phyloP scores from a whole-genome alignment of 2,888 invertebrate species.

The Lepidochrysops patricia region DNA sequence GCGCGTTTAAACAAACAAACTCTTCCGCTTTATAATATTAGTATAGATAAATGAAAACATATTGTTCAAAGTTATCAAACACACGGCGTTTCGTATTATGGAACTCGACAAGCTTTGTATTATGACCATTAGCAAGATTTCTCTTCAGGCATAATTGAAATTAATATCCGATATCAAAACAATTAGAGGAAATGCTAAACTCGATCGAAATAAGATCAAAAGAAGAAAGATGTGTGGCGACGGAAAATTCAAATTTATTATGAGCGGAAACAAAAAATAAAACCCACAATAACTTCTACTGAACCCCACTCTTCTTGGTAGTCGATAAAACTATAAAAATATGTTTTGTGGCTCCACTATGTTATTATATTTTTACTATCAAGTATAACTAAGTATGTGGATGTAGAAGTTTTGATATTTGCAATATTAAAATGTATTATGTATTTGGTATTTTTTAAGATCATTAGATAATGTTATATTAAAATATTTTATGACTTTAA shows the following conservation, averaged over 20 bases:
- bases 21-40: too few relatives aligned
- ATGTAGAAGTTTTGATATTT: constrained; percentile 38
- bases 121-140: constrained; percentile 3
- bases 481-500: too few relatives aligned
- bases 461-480: too few relatives aligned
- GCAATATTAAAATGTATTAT: background rate
- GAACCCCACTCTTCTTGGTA: constrained; percentile 52
- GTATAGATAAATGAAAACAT: too few relatives aligned
- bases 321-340: constrained; percentile 67
- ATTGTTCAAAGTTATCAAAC: background rate
- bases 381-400: background rate
- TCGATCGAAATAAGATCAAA: constrained; percentile 28
- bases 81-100: background rate
- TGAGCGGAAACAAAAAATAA: constrained; percentile 61
- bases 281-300: constrained; percentile 53
- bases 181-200: constrained; percentile 26
- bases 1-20: too few relatives aligned
- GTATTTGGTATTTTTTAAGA: background rate
- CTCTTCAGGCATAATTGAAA: constrained; percentile 16
- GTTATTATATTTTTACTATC: constrained; percentile 7
- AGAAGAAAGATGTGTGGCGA: constrained; percentile 22
- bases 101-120: background rate
- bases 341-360: background rate
- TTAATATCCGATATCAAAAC: constrained; percentile 19
- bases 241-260: constrained; percentile 40